These are phyloP conservation scores for Melopsittacus undulatus DNA, from an alignment of 2,797 vertebrate genomes.

Conservation along the genomic window DNA sequence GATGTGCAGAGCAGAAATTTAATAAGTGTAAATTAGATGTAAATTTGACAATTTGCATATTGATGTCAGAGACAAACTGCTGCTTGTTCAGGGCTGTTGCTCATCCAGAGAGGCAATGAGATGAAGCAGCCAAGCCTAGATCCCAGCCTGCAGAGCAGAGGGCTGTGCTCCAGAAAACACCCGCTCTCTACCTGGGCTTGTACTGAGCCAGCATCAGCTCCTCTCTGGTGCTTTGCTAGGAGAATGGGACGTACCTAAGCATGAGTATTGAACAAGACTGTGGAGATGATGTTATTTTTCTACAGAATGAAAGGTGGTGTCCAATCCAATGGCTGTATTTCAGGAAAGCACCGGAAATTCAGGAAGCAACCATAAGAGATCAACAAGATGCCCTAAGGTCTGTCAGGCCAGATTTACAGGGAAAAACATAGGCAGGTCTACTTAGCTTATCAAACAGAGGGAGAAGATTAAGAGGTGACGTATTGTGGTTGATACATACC, in stretches of 20 bases:
- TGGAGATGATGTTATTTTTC: neutral
- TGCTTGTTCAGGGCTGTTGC: neutral
- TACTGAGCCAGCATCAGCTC: neutral
- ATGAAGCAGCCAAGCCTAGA: neutral
- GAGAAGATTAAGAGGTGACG: neutral
- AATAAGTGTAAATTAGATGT: neutral
- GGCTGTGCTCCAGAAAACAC: neutral
- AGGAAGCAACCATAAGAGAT: neutral
- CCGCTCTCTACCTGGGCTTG: fast-evolving
- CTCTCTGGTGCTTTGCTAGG: neutral
- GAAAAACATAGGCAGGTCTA: neutral
- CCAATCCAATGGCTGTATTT: neutral
- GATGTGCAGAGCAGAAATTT: neutral
- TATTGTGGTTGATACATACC: neutral
- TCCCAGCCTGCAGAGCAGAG: neutral
- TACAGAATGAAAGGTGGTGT: neutral
- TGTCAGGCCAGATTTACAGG: neutral
- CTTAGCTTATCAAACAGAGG: neutral
- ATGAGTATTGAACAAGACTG: neutral
- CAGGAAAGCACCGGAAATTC: neutral
- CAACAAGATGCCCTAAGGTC: neutral
- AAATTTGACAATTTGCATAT: neutral
- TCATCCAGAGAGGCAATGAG: neutral
- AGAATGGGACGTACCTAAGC: neutral
- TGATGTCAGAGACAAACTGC: neutral